A percentile compares a stretch with the other conserved stretches of the same genome.
These are phyloP conservation scores for Forficula auricularia DNA, from an alignment of 1,140 invertebrate genomes.

Conservation along the genomic window DNA sequence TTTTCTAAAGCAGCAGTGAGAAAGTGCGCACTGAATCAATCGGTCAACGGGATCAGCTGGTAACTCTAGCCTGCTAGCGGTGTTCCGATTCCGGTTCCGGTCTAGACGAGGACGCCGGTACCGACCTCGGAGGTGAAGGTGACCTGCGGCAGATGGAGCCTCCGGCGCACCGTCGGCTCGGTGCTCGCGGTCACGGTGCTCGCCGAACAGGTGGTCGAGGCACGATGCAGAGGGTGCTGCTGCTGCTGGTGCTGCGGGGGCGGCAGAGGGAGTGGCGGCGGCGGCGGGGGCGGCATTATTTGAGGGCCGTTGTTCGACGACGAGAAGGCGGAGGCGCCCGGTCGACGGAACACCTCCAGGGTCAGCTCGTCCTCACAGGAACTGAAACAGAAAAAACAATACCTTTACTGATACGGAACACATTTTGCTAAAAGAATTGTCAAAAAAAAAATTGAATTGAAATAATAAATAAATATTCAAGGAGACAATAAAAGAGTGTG, in stretches of 20 bases:
- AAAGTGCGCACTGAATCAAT: no score
- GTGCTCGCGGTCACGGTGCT: constrained; percentile 29
- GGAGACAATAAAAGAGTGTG: no score
- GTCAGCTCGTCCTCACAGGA: constrained; percentile 46
- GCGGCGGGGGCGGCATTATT: constrained; percentile 21
- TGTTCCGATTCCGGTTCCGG: no score
- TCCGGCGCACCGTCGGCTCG: constrained; percentile 33
- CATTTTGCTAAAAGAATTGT: no score
- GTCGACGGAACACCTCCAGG: constrained; percentile 55
- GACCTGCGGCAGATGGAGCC: constrained; percentile 54
- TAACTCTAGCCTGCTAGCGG: no score
- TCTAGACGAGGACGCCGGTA: constrained; percentile 35
- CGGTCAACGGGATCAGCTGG: no score
- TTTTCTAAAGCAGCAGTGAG: no score
- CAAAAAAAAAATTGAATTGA: no score
- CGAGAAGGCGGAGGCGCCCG: constrained; percentile 18
- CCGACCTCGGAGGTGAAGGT: constrained; percentile 71
- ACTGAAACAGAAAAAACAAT: constrained; percentile 28
- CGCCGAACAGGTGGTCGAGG: constrained; percentile 7
- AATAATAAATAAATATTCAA: no score
- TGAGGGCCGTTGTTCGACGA: constrained; percentile 11
- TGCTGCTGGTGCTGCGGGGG: constrained; percentile 19
- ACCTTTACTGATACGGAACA: no score
- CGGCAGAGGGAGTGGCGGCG: constrained; percentile 22
- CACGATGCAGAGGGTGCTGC: neutral